Percentiles rank a stretch among this genome's conserved stretches.
These are phyloP conservation scores for Salvelinus sp. DNA, from an alignment of 2,113 vertebrate genomes.

Conservation along the genomic window DNA sequence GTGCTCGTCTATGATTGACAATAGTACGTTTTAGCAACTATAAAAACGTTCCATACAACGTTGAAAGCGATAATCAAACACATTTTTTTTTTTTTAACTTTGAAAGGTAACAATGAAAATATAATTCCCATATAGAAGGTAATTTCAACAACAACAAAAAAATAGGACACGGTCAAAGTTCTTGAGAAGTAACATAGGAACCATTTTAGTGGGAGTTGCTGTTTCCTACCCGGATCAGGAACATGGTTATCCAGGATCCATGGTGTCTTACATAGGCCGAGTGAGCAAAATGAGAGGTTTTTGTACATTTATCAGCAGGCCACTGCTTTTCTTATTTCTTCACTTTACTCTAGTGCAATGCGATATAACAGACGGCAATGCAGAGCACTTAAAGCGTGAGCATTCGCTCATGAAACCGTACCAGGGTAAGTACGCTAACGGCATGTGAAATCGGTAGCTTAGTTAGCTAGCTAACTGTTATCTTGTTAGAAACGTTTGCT, in stretches of 20 bases:
- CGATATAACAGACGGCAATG: conserved; percentile 93
- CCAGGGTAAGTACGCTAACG: conserved; percentile 78
- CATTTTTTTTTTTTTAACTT: too few relatives aligned
- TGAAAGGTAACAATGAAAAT: accelerated
- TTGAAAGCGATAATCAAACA: neutral
- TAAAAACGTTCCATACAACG: conserved; percentile 25
- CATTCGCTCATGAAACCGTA: conserved; percentile 95
- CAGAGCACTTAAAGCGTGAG: conserved; percentile 90
- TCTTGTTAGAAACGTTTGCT: neutral
- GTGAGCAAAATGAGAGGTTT: conserved; percentile 54
- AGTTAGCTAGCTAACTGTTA: neutral
- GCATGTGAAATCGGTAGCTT: neutral
- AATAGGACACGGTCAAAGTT: too few relatives aligned
- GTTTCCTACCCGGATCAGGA: conserved; percentile 43
- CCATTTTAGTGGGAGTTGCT: neutral
- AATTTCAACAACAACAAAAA: too few relatives aligned
- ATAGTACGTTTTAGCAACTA: neutral
- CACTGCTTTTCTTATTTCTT: conserved; percentile 45
- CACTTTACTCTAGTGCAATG: conserved; percentile 49
- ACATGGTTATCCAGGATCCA: conserved; percentile 31
- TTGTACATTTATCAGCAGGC: conserved; percentile 23
- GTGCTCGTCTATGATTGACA: conserved; percentile 70
- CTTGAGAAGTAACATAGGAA: neutral
- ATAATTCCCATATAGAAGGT: neutral
- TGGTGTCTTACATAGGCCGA: conserved; percentile 21